Conservation (phyloP, 2,797 vertebrate species). For the Oophaga sylvatica region DNA sequence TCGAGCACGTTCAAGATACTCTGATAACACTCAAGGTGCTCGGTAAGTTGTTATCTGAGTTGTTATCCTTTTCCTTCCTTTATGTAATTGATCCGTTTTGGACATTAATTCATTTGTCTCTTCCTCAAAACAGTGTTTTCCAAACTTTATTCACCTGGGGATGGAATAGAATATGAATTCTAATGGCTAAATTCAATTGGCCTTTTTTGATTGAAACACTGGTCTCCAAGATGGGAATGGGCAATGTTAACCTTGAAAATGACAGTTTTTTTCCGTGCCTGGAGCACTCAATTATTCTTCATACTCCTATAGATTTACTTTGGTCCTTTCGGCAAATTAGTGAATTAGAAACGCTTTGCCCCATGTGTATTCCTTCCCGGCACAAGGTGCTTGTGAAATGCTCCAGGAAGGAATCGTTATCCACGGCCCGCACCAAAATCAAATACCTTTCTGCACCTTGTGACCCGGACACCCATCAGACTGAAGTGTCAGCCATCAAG, state of each 20-base stretch:
- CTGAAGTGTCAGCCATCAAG: slow-evolving; percentile 14
- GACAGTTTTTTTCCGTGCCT: not conserved
- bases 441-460: not conserved
- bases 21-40: too few relatives aligned
- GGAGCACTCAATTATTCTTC: not conserved
- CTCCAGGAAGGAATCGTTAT: not conserved
- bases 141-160: not conserved
- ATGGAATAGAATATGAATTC: not conserved
- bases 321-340: not conserved
- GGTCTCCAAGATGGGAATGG: not conserved
- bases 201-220: not conserved
- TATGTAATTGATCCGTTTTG: too few relatives aligned
- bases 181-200: not conserved
- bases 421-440: not conserved
- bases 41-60: too few relatives aligned
- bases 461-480: not conserved
- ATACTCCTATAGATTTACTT: not conserved
- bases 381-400: not conserved
- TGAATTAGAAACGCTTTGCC: not conserved
- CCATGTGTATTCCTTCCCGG: not conserved
- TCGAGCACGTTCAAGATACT: too few relatives aligned
- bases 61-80: too few relatives aligned
- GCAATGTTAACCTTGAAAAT: not conserved
- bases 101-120: too few relatives aligned
- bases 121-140: not conserved